Evolutionary conservation across 2,888 invertebrate genomes (phyloP), one percentile per base, ranked within the genome.

Genomic region (Drosophila algonquin): DNA sequence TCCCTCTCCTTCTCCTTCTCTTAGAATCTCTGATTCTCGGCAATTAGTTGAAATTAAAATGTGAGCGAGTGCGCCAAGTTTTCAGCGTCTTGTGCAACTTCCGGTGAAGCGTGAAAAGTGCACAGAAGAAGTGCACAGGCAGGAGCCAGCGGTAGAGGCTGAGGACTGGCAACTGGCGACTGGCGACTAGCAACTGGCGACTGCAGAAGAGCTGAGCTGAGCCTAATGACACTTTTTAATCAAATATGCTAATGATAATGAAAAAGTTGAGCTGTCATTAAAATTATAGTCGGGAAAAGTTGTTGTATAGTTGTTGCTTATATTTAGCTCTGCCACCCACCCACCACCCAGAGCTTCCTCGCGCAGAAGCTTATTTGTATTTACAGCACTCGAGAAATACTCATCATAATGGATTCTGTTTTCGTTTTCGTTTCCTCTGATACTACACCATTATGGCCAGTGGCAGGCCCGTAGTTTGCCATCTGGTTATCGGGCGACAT

Each of bases 181-280:
- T 24, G 6, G 24, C 24, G 40, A 40, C n/a, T 24, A 54, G 51
- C 12, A 51, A 18, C 24, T 24, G 24, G 24, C 24, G 45, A 40
- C n/a, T 24, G 51, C 55, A 40, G 46, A 45, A 52, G 50, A 52
- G 40, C 45, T 40, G 48, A 54, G 40, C 40, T n/a, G n/a, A 67
- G 80, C 73, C 87, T 84, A 84, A 88, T 85, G 89, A 83, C 80
- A 81, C 77, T 90, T 83, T 89, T 89, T 89, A 87, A 89, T 89
- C 87, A 89, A 90, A 87, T 87, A 87, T 90, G 89, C 86, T 90
- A 89, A 90, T 87, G 86, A 80, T 79, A 81, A 88, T 80, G 73
- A 65, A 47, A 70, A 76, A 77, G 63, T 75, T 75, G 64, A 50
- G 63, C 51, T 74, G 63, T 67, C 78, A 78, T 85, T 85, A 69